Evolutionary conservation across 2,888 invertebrate species (phyloP).

Genomic region (Gortyna flavago): DNA sequence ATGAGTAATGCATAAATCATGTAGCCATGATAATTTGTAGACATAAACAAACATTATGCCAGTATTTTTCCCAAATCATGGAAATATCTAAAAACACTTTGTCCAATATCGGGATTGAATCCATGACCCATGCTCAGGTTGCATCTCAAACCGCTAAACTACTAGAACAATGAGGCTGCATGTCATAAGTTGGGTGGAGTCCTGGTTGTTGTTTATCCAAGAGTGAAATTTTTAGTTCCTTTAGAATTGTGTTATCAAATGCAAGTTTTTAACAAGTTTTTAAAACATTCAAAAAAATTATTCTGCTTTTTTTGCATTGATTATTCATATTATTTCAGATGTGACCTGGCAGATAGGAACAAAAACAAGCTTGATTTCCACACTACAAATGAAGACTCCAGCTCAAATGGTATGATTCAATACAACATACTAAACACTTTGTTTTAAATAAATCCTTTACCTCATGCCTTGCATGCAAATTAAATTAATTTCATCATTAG

Average conservation of each 20-base stretch:
- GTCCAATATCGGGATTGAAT: too few relatives aligned
- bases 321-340: slow-evolving; percentile 69
- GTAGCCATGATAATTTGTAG: neutral
- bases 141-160: neutral
- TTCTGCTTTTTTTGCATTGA: neutral
- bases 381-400: slow-evolving; percentile 72
- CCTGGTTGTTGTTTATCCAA: neutral
- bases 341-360: slow-evolving; percentile 75
- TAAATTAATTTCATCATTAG: neutral
- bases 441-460: neutral
- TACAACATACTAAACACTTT: neutral
- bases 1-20: neutral
- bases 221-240: neutral
- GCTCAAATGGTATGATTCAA: slow-evolving; percentile 72
- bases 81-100: neutral
- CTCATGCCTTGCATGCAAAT: neutral
- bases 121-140: too few relatives aligned
- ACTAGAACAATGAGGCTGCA: neutral
- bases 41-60: neutral
- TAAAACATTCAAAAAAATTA: neutral
- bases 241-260: neutral
- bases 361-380: slow-evolving; percentile 78
- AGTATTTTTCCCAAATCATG: neutral
- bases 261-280: too few relatives aligned
- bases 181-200: neutral